phyloP scores from a whole-genome alignment of 2,113 vertebrate genomes.

The Hemiscyllium ocellatum region DNA sequence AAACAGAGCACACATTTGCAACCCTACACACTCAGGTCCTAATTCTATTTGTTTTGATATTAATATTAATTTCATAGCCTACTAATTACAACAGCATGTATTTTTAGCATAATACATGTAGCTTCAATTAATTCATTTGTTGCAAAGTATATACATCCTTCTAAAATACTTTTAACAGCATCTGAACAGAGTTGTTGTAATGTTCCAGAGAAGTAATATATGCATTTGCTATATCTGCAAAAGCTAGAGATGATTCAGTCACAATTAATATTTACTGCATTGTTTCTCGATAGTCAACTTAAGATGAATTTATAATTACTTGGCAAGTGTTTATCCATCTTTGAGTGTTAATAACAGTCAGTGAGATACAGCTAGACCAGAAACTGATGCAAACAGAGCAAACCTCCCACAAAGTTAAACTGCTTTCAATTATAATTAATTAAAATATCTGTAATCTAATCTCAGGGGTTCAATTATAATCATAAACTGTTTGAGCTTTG shows the following conservation, averaged over 20 bases:
- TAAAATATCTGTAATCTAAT: conserved; percentile 9
- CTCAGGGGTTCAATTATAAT: background rate
- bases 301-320: background rate
- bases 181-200: background rate
- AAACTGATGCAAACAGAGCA: background rate
- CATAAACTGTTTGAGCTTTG: background rate
- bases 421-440: conserved; percentile 4
- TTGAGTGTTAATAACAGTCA: background rate
- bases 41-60: no score
- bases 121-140: background rate
- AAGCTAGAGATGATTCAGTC: background rate
- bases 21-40: no score
- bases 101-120: no score
- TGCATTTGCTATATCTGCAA: background rate
- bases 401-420: background rate
- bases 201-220: background rate
- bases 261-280: background rate
- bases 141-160: background rate
- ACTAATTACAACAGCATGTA: no score
- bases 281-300: background rate
- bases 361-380: background rate
- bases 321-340: background rate
- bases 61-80: no score
- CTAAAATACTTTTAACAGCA: background rate
- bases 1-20: no score